Evolutionary conservation across 2,888 invertebrate species (phyloP).

Genomic region (Lamellibrachia columna): DNA sequence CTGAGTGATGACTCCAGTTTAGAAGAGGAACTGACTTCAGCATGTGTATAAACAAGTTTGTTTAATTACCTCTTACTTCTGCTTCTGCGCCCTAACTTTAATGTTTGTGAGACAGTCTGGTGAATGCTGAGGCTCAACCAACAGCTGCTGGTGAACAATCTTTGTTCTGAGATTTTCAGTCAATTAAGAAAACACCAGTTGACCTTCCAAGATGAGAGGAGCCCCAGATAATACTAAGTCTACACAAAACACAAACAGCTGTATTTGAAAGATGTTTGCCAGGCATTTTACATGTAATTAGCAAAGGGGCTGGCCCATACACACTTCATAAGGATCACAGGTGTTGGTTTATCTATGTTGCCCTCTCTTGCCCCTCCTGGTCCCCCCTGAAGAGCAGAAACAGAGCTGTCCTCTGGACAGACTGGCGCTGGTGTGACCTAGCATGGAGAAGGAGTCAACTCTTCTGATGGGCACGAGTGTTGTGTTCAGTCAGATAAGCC

Average conservation of each 20-base stretch:
- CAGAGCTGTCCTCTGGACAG: neutral
- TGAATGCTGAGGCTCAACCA: neutral
- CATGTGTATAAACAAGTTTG: neutral
- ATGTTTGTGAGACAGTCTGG: conserved; percentile 9
- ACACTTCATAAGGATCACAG: conserved; percentile 6
- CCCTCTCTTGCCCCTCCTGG: neutral
- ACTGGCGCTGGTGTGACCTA: neutral
- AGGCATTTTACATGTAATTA: neutral
- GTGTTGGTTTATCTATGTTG: neutral
- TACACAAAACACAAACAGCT: neutral
- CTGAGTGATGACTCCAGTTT: neutral
- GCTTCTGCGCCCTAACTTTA: neutral
- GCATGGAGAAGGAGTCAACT: neutral
- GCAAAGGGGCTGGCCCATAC: neutral
- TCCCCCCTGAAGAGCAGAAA: neutral
- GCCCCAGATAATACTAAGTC: neutral
- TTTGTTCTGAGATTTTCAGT: neutral
- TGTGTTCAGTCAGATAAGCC: neutral
- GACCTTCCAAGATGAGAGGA: neutral
- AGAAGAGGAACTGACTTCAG: neutral
- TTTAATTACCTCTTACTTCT: neutral
- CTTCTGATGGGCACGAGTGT: neutral
- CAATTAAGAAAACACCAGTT: neutral
- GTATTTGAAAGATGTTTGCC: neutral
- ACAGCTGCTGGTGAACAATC: neutral